Evolutionary conservation across 23 tunicate genomes (phyloP), one percentile per base, ranked within the genome.

Genomic region (Styela clava): DNA sequence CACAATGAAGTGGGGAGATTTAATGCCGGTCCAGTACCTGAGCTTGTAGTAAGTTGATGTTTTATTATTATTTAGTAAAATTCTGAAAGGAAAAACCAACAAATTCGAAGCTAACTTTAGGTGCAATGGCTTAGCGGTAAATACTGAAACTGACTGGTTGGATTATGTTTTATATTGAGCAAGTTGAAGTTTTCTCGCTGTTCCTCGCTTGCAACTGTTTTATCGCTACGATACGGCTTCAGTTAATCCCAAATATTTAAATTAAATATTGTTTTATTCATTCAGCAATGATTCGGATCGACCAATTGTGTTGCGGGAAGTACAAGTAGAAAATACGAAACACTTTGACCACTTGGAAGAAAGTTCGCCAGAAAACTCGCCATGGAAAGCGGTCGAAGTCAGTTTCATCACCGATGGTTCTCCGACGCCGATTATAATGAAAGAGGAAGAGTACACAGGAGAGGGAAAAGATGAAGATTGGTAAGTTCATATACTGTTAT

Each of bases 401-500:
- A 44, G 65, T 44, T 35, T 35, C 31, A 44, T 25, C 9, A 21
- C 2, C 2, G 81, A 52, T 0, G 52, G 44, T 7, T 19, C 81
- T 2, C 16, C 64, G 0, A 67, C 71, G 0, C 71, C 71, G 12
- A 52, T 76, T 29, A 44, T 44, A 20, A 52, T 76, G 65, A 51
- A 52, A 30, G 81, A 76, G 31, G 81, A 76, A 76, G 81, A 76
- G 64, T 76, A 35, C 37, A 52, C 65, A 0, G 81, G 81, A 22
- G 64, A 76, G 19, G 81, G 81, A 25, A 44, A 76, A 36, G 81
- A 76, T 16, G 81, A 76, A 1, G 32, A 51, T 21, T 76, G 81
- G 81, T 76, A 76, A 44, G 80, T n/a, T 56, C 18, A 56, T 16
- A 56, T 16, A 56, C 63, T 56, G 18, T n/a, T n/a, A n/a, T n/a